Evolutionary conservation across 2,797 vertebrate genomes (phyloP).

Genomic region (Vespertilio murinus): DNA sequence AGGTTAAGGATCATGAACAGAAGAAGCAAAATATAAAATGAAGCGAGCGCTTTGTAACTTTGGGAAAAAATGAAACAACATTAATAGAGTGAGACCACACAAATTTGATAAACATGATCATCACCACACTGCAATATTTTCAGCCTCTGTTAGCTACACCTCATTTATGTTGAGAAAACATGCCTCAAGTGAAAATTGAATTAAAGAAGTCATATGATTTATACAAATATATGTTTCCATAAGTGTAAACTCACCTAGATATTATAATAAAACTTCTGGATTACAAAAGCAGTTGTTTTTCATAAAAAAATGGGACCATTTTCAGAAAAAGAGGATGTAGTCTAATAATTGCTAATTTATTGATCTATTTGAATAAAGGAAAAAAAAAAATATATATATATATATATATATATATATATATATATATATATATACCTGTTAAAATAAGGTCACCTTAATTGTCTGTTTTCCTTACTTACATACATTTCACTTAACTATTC

Average conservation of each 20-base stretch:
- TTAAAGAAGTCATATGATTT: neutral
- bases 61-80: neutral
- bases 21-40: slow-evolving; percentile 16
- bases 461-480: neutral
- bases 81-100: neutral
- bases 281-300: neutral
- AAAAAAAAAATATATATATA: neutral
- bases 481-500: neutral
- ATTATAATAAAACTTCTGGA: neutral
- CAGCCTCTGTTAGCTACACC: neutral
- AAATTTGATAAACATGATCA: neutral
- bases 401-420: neutral
- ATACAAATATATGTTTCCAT: neutral
- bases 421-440: neutral
- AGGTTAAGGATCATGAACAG: neutral
- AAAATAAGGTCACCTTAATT: neutral
- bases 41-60: neutral
- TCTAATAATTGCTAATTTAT: neutral
- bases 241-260: neutral
- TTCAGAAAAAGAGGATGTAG: neutral
- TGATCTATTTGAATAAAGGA: neutral
- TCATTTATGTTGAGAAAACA: neutral
- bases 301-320: neutral
- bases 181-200: neutral
- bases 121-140: neutral